phyloP scores from a whole-genome alignment of 2,113 vertebrate genomes.

The Columbina picui region DNA sequence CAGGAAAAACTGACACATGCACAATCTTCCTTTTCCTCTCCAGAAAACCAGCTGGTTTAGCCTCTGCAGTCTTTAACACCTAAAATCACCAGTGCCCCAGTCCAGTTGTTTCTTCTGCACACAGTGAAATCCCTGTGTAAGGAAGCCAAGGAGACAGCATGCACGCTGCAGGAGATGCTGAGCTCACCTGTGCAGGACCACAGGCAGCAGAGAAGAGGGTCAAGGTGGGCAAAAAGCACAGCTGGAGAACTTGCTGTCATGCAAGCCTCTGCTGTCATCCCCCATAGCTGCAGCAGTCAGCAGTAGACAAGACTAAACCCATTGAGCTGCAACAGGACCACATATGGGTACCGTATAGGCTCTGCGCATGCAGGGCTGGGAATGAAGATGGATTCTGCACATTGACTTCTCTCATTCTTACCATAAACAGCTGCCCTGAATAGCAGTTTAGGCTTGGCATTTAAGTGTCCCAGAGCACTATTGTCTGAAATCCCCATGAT shows the following conservation, averaged over 20 bases:
- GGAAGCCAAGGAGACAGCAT: not conserved
- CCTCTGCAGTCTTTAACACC: not conserved
- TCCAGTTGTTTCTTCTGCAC: not conserved
- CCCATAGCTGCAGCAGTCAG: not conserved
- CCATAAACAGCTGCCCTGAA: not conserved
- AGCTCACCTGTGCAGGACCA: not conserved
- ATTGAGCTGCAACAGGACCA: not conserved
- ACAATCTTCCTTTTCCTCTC: not conserved
- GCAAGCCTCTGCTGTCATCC: not conserved
- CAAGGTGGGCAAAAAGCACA: not conserved
- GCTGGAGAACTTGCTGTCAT: not conserved
- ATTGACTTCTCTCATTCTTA: not conserved
- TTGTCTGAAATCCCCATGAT: not conserved
- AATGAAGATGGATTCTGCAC: not conserved
- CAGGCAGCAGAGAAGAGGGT: not conserved
- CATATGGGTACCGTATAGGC: not conserved
- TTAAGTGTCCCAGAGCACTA: not conserved
- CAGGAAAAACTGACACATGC: not conserved
- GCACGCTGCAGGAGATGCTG: fast-evolving
- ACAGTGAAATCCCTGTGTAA: not conserved
- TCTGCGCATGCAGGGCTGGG: not conserved
- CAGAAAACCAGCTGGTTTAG: not conserved
- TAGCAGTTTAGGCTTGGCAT: not conserved
- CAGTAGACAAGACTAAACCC: not conserved
- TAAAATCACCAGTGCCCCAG: not conserved